Base-by-base conservation (phyloP, 2,113 vertebrate genomes). In the Campylomormyrus numenius region DNA sequence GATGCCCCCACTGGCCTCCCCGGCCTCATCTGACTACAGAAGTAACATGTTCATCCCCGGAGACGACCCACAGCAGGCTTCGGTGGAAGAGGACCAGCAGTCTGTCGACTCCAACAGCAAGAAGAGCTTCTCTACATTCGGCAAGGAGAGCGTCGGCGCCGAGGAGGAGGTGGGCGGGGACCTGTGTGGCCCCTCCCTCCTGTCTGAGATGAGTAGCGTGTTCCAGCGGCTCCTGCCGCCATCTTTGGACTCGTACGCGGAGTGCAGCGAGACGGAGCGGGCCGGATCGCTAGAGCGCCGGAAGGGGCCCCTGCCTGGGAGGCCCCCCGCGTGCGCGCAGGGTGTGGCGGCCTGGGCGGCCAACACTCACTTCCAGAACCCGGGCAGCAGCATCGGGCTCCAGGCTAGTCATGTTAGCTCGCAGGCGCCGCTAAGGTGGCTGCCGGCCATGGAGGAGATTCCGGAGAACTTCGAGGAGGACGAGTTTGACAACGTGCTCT, bases 401-500 rank as follows among this genome's bases (percentile, higher is more conserved):
- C 95, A 97, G 17, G 95, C 96, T 0, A 95, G 96, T 90, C 98
- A 99, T 92, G 94, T 96, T 0, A 92, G 96, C 0, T 96, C 93
- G 0, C 98, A 98, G 92, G 96, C 97, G 2, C 95, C 97, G 1
- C 97, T 97, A 5, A 99, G 99, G 35, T 99, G 98, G 98, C 95
- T 99, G 90, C 98, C 98, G 0, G 98, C 98, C 92, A 99, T 99
- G 98, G 98, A 99, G 94, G 98, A 99, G 93, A 99, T 99, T 92
- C 98, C 98, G 0, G 98, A 99, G 91, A 99, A 99, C 90, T 98
- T 98, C 0, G 98, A 99, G 90, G 98, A 99, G 91, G 98, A 99
- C 24, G 98, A 99, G 90, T 98, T 99, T 90, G 98, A 99, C 93
- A 98, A 97, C 0, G 97, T 98, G 89, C 97, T 99, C 86, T 95